A percentile compares a stretch with the other conserved stretches of the same genome.
These are phyloP conservation scores for Nestor notabilis DNA, from an alignment of 2,113 vertebrate genomes.

Conservation along the genomic window DNA sequence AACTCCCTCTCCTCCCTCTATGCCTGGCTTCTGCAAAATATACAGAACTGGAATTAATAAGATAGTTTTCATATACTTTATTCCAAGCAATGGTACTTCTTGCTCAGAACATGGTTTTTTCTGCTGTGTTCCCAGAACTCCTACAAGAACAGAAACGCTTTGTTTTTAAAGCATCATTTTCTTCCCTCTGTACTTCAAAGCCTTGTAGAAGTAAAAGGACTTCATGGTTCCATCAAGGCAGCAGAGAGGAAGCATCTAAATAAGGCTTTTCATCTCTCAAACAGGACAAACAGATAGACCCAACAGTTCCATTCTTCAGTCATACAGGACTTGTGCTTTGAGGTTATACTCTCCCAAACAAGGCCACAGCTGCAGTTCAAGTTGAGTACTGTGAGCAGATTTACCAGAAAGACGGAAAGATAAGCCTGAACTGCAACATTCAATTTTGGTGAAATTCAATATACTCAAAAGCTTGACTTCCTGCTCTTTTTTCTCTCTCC, in stretches of 20 bases:
- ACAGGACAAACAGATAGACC: background rate
- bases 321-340: background rate
- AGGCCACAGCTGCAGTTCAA: background rate
- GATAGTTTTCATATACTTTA: background rate
- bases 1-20: background rate
- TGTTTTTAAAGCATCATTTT: background rate
- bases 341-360: background rate
- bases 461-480: background rate
- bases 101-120: background rate
- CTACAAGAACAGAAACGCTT: background rate
- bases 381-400: background rate
- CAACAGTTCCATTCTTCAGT: background rate
- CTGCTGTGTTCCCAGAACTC: background rate
- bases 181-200: background rate
- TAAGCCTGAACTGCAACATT: background rate
- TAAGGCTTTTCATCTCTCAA: background rate
- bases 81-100: background rate
- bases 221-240: background rate
- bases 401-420: background rate
- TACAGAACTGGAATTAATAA: background rate
- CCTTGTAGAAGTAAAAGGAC: fast-evolving
- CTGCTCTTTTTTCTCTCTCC: background rate
- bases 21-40: background rate
- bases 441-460: background rate
- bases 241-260: background rate